Evolutionary conservation across 2,888 invertebrate genomes (phyloP), one percentile per base, ranked within the genome.

Genomic region (Pardosa pseudoannulata): DNA sequence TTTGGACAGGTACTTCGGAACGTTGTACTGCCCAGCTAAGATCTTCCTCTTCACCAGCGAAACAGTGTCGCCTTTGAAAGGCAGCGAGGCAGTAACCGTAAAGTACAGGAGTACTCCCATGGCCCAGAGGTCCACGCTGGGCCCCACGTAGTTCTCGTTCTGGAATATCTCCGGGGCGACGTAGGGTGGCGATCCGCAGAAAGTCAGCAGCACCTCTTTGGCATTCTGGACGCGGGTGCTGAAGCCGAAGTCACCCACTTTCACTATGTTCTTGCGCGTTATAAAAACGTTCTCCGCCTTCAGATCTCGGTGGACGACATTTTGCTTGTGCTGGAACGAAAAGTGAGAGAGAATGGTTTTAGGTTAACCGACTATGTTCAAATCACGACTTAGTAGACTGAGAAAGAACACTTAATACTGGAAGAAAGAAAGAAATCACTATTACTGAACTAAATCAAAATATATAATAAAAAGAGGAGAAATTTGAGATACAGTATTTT

Each of bases 211-310:
- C 85, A 93, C 93, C 75, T 94, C 94, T 89, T 93, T 92, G 88
- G 92, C 91, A 90, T 93, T 91, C 41, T 87, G 87, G 6, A 91
- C 93, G 92, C 89, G 50, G 50, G 95, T 95, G 90, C 95, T 95
- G 92, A 96, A 96, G 76, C 96, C 96, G 91, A 96, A 95, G 91
- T 96, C 96, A 9, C 95, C 95, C 71, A 96, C 92, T 89, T 64
- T 90, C 85, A 70, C 90, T 90, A 31, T 90, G 90, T 67, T 89
- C 72, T 75, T 64, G 36, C 93, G 93, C n/a, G 94, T 93, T 90
- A 95, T 93, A 91, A 96, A 94, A 64, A 96, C 94, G 91, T 96
- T 96, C 91, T 96, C 96, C 64, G 95, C 95, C 91, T 96, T 96
- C 89, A 96, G 94, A 91, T 96, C 96, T 88, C 96, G 93, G 91